Evolutionary conservation across 1,140 invertebrate genomes (phyloP), one percentile per base, ranked within the genome.

Genomic region (Aphelinus certus): DNA sequence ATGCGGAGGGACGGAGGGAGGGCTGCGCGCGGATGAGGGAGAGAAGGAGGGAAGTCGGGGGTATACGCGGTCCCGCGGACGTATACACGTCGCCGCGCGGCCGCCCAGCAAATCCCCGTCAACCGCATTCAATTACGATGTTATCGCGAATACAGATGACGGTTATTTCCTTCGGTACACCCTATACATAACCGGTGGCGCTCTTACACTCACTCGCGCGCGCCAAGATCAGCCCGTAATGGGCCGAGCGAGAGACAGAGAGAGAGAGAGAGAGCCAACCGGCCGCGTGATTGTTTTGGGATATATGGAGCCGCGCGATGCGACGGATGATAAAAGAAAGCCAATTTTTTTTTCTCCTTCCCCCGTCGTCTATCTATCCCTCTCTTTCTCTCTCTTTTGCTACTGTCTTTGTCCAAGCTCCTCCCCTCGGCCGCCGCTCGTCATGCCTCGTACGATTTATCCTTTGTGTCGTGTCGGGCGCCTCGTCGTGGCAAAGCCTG

Each of bases 121-220:
- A 88, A 88, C 88, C 87, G 84, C 86, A 89, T 89, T 89, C 88
- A 89, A 89, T 89, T 88, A 89, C 87, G 88, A 89, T 89, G 85
- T 88, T 89, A 89, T 88, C 88, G 87, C 86, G 87, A 87, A 89
- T 89, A 89, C 87, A 88, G 88, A 89, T 89, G 88, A 89, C 88
- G 87, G 88, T 88, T 89, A 89, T 89, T 89, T 89, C 88, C 88
- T 88, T 87, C 84, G 86, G 86, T 88, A 88, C 86, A 88, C 87
- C 87, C 87, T 87, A 87, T 86, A 88, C 83, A 84, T 87, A 87
- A 88, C 83, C 67, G 78, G 77, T 81, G 77, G 80, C 82, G 81
- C 82, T 83, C 78, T 80, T 83, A 76, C 73, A 76, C 75, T 78
- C 77, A 43, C 57, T 70, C 62, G 48, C 47, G 75, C 79, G 79